These are phyloP conservation scores for Halcyon badia DNA, from an alignment of 2,797 vertebrate species.

Conservation along the genomic window DNA sequence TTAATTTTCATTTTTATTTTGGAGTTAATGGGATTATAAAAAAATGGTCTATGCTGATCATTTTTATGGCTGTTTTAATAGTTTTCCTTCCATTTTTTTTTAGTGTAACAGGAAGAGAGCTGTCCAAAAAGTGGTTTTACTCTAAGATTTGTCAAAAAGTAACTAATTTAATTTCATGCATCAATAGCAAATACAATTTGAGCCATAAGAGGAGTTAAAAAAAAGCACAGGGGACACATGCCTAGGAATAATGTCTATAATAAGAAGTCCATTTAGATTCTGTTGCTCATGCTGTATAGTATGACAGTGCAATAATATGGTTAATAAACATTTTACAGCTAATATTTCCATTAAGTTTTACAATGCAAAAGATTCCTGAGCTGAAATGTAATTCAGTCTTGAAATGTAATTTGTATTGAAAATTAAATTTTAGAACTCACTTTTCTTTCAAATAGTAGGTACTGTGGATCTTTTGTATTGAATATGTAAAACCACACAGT, in stretches of 20 bases:
- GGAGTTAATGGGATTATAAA: background rate
- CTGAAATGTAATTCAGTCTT: slow-evolving; percentile 9
- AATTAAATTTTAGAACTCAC: background rate
- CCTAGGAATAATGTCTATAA: background rate
- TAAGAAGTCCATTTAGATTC: background rate
- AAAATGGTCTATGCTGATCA: background rate
- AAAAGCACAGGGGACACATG: background rate
- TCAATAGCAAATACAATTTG: background rate
- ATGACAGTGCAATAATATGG: background rate
- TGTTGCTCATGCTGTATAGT: background rate
- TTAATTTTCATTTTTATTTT: slow-evolving; percentile 15
- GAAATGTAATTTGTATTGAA: slow-evolving; percentile 12
- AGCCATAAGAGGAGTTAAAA: background rate
- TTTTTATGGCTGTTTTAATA: background rate
- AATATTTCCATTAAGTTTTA: slow-evolving; percentile 23
- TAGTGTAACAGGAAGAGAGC: background rate
- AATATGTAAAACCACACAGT: background rate
- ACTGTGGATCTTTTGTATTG: background rate
- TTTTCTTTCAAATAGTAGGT: background rate
- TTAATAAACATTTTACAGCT: slow-evolving; percentile 1
- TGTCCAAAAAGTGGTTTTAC: background rate
- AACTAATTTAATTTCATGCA: background rate
- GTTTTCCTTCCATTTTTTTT: slow-evolving; percentile 39
- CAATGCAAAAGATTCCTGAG: slow-evolving; percentile 23
- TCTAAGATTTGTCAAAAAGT: background rate